Base-by-base conservation (phyloP, 2,888 invertebrate species). In the Agrochola litura region DNA sequence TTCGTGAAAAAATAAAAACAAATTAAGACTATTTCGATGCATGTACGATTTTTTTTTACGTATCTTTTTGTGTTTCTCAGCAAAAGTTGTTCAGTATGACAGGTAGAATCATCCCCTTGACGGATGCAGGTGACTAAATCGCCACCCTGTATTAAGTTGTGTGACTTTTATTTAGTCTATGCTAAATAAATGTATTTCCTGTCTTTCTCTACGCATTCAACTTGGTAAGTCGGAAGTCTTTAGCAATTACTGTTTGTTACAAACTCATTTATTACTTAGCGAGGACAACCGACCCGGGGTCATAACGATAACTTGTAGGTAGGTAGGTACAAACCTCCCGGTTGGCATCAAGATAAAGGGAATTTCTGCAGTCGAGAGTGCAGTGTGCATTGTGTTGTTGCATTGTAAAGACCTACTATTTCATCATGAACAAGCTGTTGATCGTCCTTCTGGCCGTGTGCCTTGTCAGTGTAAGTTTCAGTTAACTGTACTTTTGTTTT, bases 361-460 rank as follows among this genome's bases (percentile, higher is more conserved):
- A 72, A 77, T 73, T 73, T 78, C 76, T 77, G 83, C 71, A 60
- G 67, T 68, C 14, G 43, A 58, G 65, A 56, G 70, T 79, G 88
- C 90, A 94, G 93, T 94, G 76, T 71, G 86, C 83, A 81, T 72
- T 84, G 81, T 81, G 80, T 77, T 79, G 56, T 86, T 79, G 86
- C 81, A 69, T 82, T 74, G 91, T 77, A 70, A 89, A 82, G 91
- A 92, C 90, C 91, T 70, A 63, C 49, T 73, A 70, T 66, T 56
- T 73, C 87, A 93, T 84, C 49, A 95, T 95, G 95, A 94, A 95
- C 88, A 95, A 95, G 82, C 80, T 91, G 2, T 77, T 95, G 14
- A 89, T 95, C 64, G 81, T 95, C 10, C 73, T 95, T 58, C 73
- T 96, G 90, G 94, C 93, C 66, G 86, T 95, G 63, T 95, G 95